Evolutionary conservation across 2,888 invertebrate genomes (phyloP).

Genomic region (Hypomecis atomaria): DNA sequence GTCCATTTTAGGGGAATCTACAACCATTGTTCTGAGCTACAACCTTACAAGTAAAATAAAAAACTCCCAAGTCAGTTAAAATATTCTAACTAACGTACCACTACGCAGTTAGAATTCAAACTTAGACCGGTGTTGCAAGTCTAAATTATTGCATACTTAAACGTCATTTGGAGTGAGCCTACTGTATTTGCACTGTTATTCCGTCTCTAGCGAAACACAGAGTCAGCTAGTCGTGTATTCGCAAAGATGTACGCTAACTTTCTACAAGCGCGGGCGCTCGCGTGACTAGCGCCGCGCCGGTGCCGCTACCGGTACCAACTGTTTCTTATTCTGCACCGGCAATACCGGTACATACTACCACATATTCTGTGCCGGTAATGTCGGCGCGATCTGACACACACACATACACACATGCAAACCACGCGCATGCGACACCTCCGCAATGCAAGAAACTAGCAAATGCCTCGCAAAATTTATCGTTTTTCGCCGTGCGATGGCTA

Average conservation of each 20-base stretch:
- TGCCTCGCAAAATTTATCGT: conserved; percentile 34
- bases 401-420: conserved; percentile 38
- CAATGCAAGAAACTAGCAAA: conserved; percentile 36
- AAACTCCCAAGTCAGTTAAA: too few species aligned
- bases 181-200: too few species aligned
- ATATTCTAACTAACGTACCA: too few species aligned
- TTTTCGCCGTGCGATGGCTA: conserved; percentile 17
- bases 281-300: conserved; percentile 45
- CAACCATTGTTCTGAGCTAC: too few species aligned
- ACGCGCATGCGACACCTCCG: conserved; percentile 34
- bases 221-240: conserved; percentile 21
- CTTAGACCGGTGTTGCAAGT: too few species aligned
- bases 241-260: conserved; percentile 41
- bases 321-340: neutral
- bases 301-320: conserved; percentile 20
- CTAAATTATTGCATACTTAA: too few species aligned
- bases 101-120: too few species aligned
- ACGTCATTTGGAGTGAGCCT: too few species aligned
- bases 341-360: conserved; percentile 6
- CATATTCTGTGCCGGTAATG: neutral
- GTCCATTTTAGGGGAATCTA: too few species aligned
- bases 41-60: too few species aligned
- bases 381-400: conserved; percentile 36
- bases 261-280: conserved; percentile 46
- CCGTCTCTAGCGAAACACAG: neutral